These are phyloP conservation scores for Martes martes DNA, from an alignment of 2,113 vertebrate species.

Conservation along the genomic window DNA sequence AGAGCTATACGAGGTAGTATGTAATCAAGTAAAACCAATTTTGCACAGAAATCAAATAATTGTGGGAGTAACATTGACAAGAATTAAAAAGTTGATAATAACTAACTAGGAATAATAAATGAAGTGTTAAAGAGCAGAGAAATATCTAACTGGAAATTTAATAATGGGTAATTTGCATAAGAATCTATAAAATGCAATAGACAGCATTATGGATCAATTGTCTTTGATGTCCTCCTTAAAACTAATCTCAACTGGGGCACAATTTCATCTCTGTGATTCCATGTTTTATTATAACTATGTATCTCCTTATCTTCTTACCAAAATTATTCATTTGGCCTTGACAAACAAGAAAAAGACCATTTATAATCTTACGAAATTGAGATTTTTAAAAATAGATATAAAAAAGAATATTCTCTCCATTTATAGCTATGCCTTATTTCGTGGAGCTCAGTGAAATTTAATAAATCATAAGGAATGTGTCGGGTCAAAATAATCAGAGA, in stretches of 20 bases:
- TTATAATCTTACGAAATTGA: not conserved
- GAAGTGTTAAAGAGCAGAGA: not conserved
- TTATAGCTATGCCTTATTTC: not conserved
- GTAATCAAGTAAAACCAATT: not conserved
- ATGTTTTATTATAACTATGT: not conserved
- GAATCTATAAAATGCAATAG: not conserved
- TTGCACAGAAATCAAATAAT: not conserved
- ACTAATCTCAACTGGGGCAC: not conserved
- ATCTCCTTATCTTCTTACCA: not conserved
- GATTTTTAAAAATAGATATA: not conserved
- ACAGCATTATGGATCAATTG: not conserved
- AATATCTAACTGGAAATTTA: not conserved
- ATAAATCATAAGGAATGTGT: not conserved
- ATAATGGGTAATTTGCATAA: not conserved
- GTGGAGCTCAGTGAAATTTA: not conserved
- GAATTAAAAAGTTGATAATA: not conserved
- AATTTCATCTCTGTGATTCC: not conserved
- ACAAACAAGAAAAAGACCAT: not conserved
- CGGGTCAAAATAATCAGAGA: not conserved
- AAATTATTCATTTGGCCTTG: not conserved
- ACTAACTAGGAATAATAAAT: not conserved
- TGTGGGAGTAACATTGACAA: not conserved
- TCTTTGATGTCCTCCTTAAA: not conserved
- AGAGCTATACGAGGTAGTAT: not conserved
- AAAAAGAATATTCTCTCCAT: not conserved